Percentiles rank a stretch among this genome's conserved stretches.
Evolutionary conservation across 2,888 invertebrate genomes (phyloP).

Genomic region (Sericinus montela): DNA sequence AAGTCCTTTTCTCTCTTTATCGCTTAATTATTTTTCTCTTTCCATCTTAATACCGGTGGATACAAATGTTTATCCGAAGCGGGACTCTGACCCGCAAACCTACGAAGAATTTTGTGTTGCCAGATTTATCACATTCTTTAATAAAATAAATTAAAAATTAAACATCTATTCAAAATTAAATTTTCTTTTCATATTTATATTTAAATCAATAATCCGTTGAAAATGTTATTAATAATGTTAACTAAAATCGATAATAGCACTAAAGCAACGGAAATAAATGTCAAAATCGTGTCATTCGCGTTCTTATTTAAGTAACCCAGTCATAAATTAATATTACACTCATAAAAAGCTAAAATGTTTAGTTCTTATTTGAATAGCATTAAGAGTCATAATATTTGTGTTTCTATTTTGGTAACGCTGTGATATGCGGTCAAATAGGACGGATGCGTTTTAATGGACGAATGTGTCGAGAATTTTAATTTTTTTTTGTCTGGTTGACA

Average conservation of each 20-base stretch:
- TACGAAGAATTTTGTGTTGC: too few relatives aligned
- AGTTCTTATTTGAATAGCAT: background rate
- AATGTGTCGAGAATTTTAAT: conserved; percentile 16
- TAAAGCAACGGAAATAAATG: background rate
- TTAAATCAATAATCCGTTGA: too few relatives aligned
- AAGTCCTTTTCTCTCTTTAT: too few relatives aligned
- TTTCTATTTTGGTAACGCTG: background rate
- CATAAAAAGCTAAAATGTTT: background rate
- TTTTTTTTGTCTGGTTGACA: conserved; percentile 2
- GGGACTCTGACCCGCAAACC: too few relatives aligned
- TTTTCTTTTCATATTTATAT: too few relatives aligned
- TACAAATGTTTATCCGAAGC: too few relatives aligned
- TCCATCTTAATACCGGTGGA: too few relatives aligned
- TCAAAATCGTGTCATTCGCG: conserved; percentile 5
- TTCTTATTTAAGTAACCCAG: conserved; percentile 12
- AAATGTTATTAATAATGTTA: background rate
- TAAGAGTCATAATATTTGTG: background rate
- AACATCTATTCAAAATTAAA: too few relatives aligned
- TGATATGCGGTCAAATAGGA: background rate
- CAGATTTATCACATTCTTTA: too few relatives aligned
- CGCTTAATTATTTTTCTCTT: too few relatives aligned
- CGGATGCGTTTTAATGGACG: conserved; percentile 17
- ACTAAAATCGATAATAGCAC: background rate
- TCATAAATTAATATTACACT: background rate
- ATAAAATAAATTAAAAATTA: too few relatives aligned